phyloP scores from a whole-genome alignment of 2,797 vertebrate species.

The Spheniscus humboldti region DNA sequence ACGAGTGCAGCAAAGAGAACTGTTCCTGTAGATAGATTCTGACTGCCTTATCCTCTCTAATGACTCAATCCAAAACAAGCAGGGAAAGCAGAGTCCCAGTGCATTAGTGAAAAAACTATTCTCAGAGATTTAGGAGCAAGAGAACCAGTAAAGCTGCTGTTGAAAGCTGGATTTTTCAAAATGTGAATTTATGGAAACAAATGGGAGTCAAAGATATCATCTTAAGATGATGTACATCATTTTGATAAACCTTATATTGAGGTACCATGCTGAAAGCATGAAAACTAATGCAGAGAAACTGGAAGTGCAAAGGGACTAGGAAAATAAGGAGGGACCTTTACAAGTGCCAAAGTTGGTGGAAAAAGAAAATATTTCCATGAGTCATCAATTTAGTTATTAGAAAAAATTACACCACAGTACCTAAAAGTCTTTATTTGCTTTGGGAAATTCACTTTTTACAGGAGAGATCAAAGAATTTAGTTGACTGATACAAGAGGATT shows the following conservation, averaged over 20 bases:
- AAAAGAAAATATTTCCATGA: background rate
- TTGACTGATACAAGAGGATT: background rate
- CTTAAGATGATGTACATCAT: background rate
- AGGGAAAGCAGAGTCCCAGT: background rate
- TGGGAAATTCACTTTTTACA: background rate
- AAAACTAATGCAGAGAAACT: background rate
- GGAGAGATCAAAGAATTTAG: background rate
- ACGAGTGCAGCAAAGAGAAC: background rate
- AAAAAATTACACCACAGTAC: background rate
- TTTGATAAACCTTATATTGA: background rate
- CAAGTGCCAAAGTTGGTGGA: background rate
- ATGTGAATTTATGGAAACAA: background rate
- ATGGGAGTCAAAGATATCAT: background rate
- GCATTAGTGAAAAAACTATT: background rate
- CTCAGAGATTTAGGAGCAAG: background rate
- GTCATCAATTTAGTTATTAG: background rate
- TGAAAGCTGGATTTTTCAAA: background rate
- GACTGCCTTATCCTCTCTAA: background rate
- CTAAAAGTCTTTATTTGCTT: background rate
- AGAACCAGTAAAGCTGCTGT: background rate
- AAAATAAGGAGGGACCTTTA: background rate
- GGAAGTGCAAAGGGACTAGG: background rate
- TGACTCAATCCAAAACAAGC: background rate
- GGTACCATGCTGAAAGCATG: background rate
- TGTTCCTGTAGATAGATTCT: background rate